These are phyloP conservation scores for Prunella strophiata DNA, from an alignment of 2,797 vertebrate genomes.

Conservation along the genomic window DNA sequence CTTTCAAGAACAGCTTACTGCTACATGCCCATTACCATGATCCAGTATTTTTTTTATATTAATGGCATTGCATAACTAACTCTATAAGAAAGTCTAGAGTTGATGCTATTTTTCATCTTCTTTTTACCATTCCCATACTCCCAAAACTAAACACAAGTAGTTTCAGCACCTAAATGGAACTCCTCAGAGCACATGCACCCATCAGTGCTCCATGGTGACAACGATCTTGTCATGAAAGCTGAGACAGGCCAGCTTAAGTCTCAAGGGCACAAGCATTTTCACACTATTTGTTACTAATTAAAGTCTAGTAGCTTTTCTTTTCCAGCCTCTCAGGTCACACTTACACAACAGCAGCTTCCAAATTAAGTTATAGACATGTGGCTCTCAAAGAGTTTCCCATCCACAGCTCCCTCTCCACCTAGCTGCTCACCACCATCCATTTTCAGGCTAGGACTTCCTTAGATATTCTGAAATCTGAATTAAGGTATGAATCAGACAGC, in stretches of 20 bases:
- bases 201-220: background rate
- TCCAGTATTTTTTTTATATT: background rate
- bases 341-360: background rate
- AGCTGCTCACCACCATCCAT: background rate
- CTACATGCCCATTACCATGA: background rate
- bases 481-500: background rate
- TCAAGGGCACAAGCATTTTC: slow-evolving; percentile 7
- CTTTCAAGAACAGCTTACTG: background rate
- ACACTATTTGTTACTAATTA: slow-evolving; percentile 36
- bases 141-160: background rate
- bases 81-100: background rate
- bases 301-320: slow-evolving; percentile 17
- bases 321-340: background rate
- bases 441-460: background rate
- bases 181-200: background rate
- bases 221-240: background rate
- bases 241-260: slow-evolving; percentile 3
- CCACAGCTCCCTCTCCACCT: background rate
- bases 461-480: background rate
- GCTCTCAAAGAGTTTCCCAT: background rate
- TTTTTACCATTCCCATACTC: background rate
- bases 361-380: background rate
- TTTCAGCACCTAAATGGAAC: background rate
- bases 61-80: background rate
- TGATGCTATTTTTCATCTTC: background rate